These are phyloP conservation scores for Cairina moschata DNA, from an alignment of 2,113 vertebrate genomes.

Conservation along the genomic window DNA sequence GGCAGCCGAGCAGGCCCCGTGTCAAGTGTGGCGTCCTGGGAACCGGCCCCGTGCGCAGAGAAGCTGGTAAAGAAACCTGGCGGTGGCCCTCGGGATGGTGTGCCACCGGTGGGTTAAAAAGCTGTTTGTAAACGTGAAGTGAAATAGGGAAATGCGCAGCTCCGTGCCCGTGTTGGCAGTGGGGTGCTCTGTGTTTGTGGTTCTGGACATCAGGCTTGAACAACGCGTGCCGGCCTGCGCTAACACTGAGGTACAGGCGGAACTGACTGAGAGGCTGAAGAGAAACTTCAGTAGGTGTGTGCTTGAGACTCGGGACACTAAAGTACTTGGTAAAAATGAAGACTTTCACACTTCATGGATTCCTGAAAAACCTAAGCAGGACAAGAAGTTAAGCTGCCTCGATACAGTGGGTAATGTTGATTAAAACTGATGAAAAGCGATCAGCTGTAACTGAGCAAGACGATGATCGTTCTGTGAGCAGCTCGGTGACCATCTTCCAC, in stretches of 20 bases:
- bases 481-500: not conserved
- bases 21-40: not conserved
- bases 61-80: rapidly evolving
- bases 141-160: not conserved
- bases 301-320: not conserved
- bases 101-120: not conserved
- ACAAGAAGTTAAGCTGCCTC: not conserved
- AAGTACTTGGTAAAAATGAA: not conserved
- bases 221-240: rapidly evolving
- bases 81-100: rapidly evolving
- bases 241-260: not conserved
- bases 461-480: rapidly evolving
- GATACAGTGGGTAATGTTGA: not conserved
- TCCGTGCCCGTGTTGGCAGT: rapidly evolving
- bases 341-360: not conserved
- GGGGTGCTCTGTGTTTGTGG: rapidly evolving
- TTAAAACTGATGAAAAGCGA: not conserved
- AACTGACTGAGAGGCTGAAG: not conserved
- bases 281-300: not conserved
- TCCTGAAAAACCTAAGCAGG: not conserved
- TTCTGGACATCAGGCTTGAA: not conserved
- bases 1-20: not conserved
- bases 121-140: not conserved
- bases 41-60: rapidly evolving
- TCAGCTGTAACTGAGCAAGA: not conserved